Conservation (phyloP, 1,140 invertebrate genomes). For the Acarapis woodi region DNA sequence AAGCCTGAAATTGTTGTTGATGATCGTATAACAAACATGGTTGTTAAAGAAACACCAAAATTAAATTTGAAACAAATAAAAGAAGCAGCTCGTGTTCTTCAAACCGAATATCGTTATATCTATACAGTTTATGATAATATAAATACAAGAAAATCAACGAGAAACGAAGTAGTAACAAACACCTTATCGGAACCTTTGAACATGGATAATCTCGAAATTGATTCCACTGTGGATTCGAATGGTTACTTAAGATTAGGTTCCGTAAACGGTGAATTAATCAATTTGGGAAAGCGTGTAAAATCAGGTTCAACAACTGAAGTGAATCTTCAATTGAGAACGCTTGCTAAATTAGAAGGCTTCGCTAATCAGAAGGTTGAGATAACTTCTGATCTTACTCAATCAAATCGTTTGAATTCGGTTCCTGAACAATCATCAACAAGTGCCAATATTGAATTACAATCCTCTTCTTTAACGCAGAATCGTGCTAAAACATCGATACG, state of each 20-base stretch:
- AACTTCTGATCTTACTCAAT: too few relatives aligned
- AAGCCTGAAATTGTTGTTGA: background rate
- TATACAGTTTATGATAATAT: slow-evolving; percentile 13
- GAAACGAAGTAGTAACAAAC: slow-evolving; percentile 11
- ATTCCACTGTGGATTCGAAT: slow-evolving; percentile 10
- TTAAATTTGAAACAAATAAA: slow-evolving; percentile 2
- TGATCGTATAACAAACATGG: background rate
- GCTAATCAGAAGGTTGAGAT: slow-evolving; percentile 18
- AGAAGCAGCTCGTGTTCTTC: slow-evolving; percentile 9
- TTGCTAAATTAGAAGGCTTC: slow-evolving; percentile 14
- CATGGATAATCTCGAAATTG: slow-evolving; percentile 5
- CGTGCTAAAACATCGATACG: background rate
- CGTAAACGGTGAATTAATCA: slow-evolving; percentile 11
- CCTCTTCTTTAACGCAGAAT: too few relatives aligned
- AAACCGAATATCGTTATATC: slow-evolving; percentile 12
- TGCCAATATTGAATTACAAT: background rate
- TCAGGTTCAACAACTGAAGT: slow-evolving; percentile 16
- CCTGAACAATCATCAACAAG: background rate
- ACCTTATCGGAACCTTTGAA: slow-evolving; percentile 4
- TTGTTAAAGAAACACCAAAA: background rate
- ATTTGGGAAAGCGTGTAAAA: slow-evolving; percentile 15
- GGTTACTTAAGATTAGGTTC: slow-evolving; percentile 14
- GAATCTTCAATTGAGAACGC: slow-evolving; percentile 16
- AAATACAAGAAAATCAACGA: slow-evolving; percentile 9
- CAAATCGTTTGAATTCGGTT: too few relatives aligned